Base-by-base conservation (phyloP, 2,888 invertebrate species). In the Geotrupes spiniger region DNA sequence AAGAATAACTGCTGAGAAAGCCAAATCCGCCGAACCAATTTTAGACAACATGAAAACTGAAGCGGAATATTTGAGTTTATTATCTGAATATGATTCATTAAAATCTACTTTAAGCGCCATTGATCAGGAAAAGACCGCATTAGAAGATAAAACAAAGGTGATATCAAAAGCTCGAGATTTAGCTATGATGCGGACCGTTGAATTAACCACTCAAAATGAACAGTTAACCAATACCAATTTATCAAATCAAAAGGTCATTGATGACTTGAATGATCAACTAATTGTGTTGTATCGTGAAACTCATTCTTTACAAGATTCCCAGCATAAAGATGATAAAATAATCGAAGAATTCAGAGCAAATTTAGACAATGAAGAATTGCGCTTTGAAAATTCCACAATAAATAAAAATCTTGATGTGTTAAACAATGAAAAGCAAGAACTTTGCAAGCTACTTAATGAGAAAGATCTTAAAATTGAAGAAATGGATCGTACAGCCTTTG, bases 91-190 rank as follows among this genome's bases (percentile, higher is more conserved):
- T 36, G 52, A 54, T 33, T 14, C 15, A 25, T 47, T 60, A 29
- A 29, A 36, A n/a, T 42, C 51, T 21, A 38, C 50, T 25, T 42
- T 46, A n/a, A 33, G 4, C 17, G n/a, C 40, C 14, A 15, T 46
- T 21, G 43, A 28, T 28, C 46, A 46, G 26, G 52, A 60, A 46
- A 46, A 52, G 10, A 27, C 10, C 12, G 51, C 46, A 42, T 36
- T 56, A 25, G 39, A 49, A 33, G 42, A 52, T 3, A 74, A 76
- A 61, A 64, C 76, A 14, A 76, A 76, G 58, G 74, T 64, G 75
- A 77, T 65, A 76, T 76, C 61, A 74, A 76, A 51, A 75, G 76
- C 60, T 17, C 15, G 12, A 31, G 4, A n/a, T n/a, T 16, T 42
- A 29, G 10, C n/a, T 5, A 42, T n/a, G n/a, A n/a, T n/a, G 11